Evolutionary conservation across 2,113 vertebrate genomes (phyloP).

Genomic region (Bubalus kerabau): DNA sequence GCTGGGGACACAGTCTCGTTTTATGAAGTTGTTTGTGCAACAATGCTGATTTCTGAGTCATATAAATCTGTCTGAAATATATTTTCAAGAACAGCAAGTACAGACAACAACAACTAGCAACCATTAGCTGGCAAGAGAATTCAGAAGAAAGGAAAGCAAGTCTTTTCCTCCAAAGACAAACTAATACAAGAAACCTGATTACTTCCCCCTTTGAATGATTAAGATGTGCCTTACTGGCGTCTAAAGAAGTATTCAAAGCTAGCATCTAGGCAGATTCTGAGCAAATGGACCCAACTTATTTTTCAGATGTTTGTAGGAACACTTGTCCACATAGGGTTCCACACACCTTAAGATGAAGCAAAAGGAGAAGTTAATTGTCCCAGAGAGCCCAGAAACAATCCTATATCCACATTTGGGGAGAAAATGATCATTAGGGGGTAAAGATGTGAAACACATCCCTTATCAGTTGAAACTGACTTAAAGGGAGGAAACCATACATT

Average conservation of each 20-base stretch:
- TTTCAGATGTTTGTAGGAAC: background rate
- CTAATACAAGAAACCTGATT: background rate
- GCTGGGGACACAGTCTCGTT: background rate
- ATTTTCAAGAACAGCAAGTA: background rate
- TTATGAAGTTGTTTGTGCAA: background rate
- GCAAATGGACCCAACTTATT: background rate
- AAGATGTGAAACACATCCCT: background rate
- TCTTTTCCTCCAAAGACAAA: background rate
- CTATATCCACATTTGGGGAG: background rate
- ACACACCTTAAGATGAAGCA: background rate
- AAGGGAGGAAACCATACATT: background rate
- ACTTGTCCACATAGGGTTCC: background rate
- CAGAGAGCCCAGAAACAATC: background rate
- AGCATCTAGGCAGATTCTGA: background rate
- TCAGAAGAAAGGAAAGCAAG: background rate
- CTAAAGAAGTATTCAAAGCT: constrained; percentile 10
- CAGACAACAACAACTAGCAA: background rate
- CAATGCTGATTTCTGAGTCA: background rate
- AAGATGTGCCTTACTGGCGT: background rate
- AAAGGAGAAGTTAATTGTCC: background rate
- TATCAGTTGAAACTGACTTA: background rate
- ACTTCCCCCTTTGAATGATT: background rate
- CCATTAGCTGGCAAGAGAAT: background rate
- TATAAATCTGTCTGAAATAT: background rate
- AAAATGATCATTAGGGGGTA: background rate